Percentiles rank a stretch among this genome's conserved stretches.
These are phyloP conservation scores for Acheta domesticus DNA, from an alignment of 2,888 invertebrate genomes.

Conservation along the genomic window DNA sequence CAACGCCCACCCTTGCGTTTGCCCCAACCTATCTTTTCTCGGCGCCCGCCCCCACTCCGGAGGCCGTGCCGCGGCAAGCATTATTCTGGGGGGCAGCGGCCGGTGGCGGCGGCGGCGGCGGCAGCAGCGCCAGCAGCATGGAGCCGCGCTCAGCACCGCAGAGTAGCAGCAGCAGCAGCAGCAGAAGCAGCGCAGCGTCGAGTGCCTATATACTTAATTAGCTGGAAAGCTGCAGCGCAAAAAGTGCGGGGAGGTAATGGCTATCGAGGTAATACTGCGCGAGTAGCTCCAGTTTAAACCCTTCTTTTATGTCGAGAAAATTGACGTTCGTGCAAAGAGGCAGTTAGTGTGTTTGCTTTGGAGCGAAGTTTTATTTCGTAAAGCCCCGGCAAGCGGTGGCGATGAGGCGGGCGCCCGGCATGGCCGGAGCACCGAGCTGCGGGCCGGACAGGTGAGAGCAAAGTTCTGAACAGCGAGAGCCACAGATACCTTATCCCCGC, in stretches of 20 bases:
- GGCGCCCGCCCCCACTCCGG: no score
- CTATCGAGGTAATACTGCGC: neutral
- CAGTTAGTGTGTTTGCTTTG: slow-evolving; percentile 1
- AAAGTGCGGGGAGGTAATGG: neutral
- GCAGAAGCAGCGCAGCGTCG: no score
- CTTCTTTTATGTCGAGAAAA: slow-evolving; percentile 2
- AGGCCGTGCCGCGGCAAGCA: no score
- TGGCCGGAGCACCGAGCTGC: neutral
- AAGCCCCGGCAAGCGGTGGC: neutral
- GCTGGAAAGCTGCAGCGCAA: neutral
- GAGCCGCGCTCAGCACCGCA: no score
- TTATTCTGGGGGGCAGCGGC: no score
- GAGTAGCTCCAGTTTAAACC: neutral
- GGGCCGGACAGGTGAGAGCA: neutral
- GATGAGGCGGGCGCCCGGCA: neutral
- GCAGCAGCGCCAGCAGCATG: no score
- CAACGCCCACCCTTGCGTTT: no score
- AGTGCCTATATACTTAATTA: neutral
- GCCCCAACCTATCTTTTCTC: no score
- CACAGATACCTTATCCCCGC: slow-evolving; percentile 18
- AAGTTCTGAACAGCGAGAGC: neutral
- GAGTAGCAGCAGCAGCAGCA: no score
- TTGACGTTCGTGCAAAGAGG: slow-evolving; percentile 18
- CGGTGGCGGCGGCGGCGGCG: no score
- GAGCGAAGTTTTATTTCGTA: slow-evolving; percentile 7